phyloP scores from a whole-genome alignment of 2,888 invertebrate species.

The Xylocampa areola region DNA sequence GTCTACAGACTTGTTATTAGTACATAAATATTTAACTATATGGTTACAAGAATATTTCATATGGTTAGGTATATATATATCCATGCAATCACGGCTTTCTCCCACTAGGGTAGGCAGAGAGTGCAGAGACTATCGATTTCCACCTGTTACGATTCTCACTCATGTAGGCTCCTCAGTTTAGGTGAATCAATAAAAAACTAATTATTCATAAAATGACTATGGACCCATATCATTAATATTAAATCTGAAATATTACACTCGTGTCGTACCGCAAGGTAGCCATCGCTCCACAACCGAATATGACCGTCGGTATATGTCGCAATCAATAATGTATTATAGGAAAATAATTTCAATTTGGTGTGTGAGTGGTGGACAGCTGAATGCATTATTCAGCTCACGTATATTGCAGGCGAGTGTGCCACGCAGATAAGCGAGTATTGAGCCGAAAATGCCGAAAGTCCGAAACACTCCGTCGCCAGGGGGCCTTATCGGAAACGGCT shows the following conservation, averaged over 20 bases:
- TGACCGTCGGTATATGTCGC: conserved; percentile 35
- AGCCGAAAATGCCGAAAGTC: conserved; percentile 77
- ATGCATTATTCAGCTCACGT: conserved; percentile 87
- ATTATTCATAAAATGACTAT: no score
- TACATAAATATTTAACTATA: no score
- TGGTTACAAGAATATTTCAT: no score
- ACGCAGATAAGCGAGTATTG: conserved; percentile 84
- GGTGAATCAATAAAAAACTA: no score
- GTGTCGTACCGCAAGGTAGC: background rate
- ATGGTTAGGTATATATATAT: no score
- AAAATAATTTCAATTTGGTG: conserved; percentile 86
- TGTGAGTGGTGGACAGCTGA: conserved; percentile 63
- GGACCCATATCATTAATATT: no score
- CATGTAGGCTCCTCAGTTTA: no score
- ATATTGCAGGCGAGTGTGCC: conserved; percentile 82
- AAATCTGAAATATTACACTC: conserved; percentile 1
- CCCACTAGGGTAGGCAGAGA: no score
- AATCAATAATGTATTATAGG: conserved; percentile 77
- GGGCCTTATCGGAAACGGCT: conserved; percentile 90
- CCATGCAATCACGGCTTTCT: no score
- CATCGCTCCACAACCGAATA: background rate
- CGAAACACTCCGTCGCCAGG: conserved; percentile 67
- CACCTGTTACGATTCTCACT: no score
- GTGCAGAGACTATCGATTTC: no score
- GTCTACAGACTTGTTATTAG: no score